Percentiles rank a stretch among this genome's conserved stretches.
These are phyloP conservation scores for Dendronephthya gigantea DNA, from an alignment of 64 coral and sea anemone species.

Conservation along the genomic window DNA sequence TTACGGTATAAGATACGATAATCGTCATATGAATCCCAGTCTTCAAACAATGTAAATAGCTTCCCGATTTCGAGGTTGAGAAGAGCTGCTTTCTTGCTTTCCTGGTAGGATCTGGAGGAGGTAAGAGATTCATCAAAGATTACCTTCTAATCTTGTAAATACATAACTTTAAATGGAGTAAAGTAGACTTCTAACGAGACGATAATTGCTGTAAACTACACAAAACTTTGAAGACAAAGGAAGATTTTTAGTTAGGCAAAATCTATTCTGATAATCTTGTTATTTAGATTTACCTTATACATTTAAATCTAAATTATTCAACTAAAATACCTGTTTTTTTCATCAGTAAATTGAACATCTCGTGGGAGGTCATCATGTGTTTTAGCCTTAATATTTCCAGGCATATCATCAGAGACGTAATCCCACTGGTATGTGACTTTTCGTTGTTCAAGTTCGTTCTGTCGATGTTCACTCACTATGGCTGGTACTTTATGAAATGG, in stretches of 20 bases:
- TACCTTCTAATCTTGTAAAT: no score
- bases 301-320: no score
- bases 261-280: no score
- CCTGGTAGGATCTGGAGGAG: background rate
- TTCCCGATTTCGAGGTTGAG: background rate
- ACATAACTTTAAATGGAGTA: no score
- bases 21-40: constrained; percentile 8
- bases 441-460: background rate
- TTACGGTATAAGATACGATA: background rate
- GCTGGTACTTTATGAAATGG: background rate
- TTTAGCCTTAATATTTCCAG: background rate
- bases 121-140: background rate
- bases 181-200: no score
- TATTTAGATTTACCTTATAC: no score
- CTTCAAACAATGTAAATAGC: background rate
- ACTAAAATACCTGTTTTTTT: background rate
- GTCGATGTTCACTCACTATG: background rate
- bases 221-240: no score
- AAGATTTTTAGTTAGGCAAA: no score
- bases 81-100: background rate
- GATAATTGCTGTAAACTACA: no score
- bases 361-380: background rate
- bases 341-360: constrained; percentile 2
- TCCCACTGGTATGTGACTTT: background rate
- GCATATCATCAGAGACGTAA: background rate